Percentiles rank a stretch among this genome's conserved stretches.
phyloP scores from a whole-genome alignment of 2,113 vertebrate genomes.

The Triplophysa rosa region DNA sequence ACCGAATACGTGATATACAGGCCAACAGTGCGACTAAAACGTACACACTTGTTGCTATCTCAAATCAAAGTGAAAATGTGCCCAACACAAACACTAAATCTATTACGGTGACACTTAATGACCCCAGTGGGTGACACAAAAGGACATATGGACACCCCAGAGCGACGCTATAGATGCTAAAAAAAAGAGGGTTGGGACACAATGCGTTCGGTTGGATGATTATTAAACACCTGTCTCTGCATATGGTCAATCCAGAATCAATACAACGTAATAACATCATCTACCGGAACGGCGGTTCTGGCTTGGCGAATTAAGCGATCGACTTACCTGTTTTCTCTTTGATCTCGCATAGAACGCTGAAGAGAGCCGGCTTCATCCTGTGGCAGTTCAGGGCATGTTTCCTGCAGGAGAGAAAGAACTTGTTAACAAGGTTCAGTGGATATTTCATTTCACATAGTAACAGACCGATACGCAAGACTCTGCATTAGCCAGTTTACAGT shows the following conservation, averaged over 20 bases:
- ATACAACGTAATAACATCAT: slow-evolving; percentile 36
- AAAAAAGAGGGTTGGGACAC: not conserved
- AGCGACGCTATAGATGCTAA: not conserved
- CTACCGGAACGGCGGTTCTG: not conserved
- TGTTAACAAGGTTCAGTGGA: slow-evolving; percentile 56
- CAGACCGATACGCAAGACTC: slow-evolving; percentile 2
- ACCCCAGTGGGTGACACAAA: slow-evolving; percentile 2
- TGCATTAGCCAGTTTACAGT: too few relatives aligned
- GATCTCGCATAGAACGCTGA: slow-evolving; percentile 92
- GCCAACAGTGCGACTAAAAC: not conserved
- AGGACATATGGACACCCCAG: slow-evolving; percentile 11
- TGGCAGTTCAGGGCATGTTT: slow-evolving; percentile 92
- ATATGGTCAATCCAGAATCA: slow-evolving; percentile 50
- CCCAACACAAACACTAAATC: not conserved
- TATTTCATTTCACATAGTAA: slow-evolving; percentile 53
- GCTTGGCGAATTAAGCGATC: slow-evolving; percentile 46
- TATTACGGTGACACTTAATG: slow-evolving; percentile 14
- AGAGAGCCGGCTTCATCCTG: slow-evolving; percentile 90
- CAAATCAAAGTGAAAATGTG: slow-evolving; percentile 1
- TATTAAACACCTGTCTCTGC: slow-evolving; percentile 28
- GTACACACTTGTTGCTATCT: slow-evolving; percentile 4
- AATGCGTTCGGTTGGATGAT: slow-evolving; percentile 9
- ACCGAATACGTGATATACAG: not conserved
- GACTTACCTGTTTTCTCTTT: slow-evolving; percentile 90
- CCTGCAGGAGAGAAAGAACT: slow-evolving; percentile 63